These are phyloP conservation scores for Forficula auricularia DNA, from an alignment of 1,140 invertebrate genomes.

Conservation along the genomic window DNA sequence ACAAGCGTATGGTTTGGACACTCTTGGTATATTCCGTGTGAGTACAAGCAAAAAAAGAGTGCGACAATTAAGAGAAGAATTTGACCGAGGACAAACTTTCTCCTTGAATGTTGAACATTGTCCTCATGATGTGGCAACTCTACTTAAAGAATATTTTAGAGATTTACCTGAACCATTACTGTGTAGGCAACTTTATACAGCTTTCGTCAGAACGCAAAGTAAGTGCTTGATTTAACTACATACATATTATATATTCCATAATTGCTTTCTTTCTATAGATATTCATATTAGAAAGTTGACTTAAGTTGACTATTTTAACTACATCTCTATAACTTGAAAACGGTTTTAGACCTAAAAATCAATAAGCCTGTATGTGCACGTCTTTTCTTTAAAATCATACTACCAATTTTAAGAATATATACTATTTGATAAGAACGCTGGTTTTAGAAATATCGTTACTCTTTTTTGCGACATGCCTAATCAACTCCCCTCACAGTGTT, in stretches of 20 bases:
- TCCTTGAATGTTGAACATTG: conserved; percentile 60
- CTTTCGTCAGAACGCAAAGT: conserved; percentile 84
- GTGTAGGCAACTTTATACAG: conserved; percentile 69
- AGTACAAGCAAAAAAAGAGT: conserved; percentile 79
- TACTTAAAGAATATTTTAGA: conserved; percentile 83
- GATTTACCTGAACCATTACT: conserved; percentile 84
- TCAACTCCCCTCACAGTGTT: too few species aligned
- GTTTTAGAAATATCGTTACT: too few species aligned
- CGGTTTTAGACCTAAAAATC: background rate
- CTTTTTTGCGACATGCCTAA: too few species aligned
- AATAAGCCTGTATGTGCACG: too few species aligned
- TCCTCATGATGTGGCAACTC: conserved; percentile 80
- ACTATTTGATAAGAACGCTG: too few species aligned
- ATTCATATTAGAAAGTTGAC: too few species aligned
- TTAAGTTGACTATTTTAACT: too few species aligned
- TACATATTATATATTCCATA: background rate
- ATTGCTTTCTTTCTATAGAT: background rate
- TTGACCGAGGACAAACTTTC: conserved; percentile 65
- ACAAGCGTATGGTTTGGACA: conserved; percentile 57
- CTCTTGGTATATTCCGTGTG: conserved; percentile 75
- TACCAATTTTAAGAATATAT: too few species aligned
- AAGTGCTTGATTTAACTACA: too few species aligned
- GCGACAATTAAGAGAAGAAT: conserved; percentile 76
- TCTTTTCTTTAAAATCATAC: too few species aligned
- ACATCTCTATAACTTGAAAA: conserved; percentile 3